Percentiles rank a stretch among this genome's conserved stretches.
phyloP scores from a whole-genome alignment of 2,888 invertebrate species.

The Ptychoptera contaminata region DNA sequence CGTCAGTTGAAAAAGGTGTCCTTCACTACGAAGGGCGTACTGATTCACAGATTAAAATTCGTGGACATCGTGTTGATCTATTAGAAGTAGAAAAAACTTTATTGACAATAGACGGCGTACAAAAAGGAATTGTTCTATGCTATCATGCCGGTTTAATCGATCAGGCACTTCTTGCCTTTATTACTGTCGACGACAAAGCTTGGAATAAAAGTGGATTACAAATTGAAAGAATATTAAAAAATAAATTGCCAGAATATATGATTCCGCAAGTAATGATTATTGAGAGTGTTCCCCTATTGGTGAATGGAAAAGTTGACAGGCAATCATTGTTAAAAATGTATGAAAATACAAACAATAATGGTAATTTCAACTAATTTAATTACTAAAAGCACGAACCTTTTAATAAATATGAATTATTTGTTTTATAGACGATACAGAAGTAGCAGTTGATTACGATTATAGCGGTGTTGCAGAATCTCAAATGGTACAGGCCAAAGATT shows the following conservation, averaged over 20 bases:
- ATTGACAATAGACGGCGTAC: conserved; percentile 42
- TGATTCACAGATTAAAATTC: conserved; percentile 72
- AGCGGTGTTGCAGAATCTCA: conserved; percentile 41
- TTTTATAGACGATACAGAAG: conserved; percentile 34
- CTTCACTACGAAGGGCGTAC: conserved; percentile 67
- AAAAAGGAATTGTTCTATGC: conserved; percentile 64
- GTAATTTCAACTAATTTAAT: conserved; percentile 30
- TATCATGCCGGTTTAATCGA: conserved; percentile 58
- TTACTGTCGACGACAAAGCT: conserved; percentile 34
- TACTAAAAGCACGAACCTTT: no score
- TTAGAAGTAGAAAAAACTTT: conserved; percentile 69
- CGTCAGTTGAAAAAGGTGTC: conserved; percentile 48
- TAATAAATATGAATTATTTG: no score
- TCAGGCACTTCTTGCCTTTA: conserved; percentile 57
- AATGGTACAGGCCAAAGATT: conserved; percentile 43
- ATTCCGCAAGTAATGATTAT: conserved; percentile 60
- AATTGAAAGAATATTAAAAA: conserved; percentile 47
- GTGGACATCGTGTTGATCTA: conserved; percentile 75
- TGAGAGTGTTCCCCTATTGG: conserved; percentile 60
- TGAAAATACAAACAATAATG: conserved; percentile 52
- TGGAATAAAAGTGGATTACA: conserved; percentile 32
- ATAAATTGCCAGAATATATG: conserved; percentile 58
- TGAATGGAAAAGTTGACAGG: conserved; percentile 77
- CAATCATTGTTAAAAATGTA: conserved; percentile 60
- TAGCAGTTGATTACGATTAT: conserved; percentile 49